Conservation (phyloP, 2,797 vertebrate species). For the Caiman crocodilus region DNA sequence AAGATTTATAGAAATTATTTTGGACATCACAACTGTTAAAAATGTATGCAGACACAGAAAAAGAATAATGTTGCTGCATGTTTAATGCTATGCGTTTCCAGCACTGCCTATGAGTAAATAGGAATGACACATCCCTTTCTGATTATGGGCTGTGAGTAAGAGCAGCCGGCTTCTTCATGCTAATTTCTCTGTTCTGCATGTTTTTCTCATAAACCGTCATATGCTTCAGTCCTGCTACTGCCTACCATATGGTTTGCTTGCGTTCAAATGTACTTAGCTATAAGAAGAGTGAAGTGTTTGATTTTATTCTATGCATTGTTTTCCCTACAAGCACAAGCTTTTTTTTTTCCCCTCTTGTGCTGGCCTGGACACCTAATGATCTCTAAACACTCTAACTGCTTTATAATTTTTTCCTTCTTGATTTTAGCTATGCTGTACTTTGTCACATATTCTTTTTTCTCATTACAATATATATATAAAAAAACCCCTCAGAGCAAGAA, state of each 20-base stretch:
- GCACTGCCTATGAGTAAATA: conserved; percentile 67
- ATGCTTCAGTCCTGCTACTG: conserved; percentile 20
- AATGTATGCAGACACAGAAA: conserved; percentile 60
- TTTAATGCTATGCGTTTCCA: conserved; percentile 68
- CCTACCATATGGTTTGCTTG: conserved; percentile 34
- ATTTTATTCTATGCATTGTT: neutral
- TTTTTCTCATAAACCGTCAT: conserved; percentile 48
- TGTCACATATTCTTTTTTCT: neutral
- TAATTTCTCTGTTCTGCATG: conserved; percentile 51
- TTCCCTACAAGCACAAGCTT: neutral
- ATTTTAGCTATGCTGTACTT: conserved; percentile 14
- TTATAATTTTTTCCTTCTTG: neutral
- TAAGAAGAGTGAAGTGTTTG: neutral
- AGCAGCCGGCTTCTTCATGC: conserved; percentile 37
- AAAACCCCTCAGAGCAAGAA: conserved; percentile 38
- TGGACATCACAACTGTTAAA: conserved; percentile 66
- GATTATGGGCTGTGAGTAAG: conserved; percentile 50
- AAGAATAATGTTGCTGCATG: conserved; percentile 66
- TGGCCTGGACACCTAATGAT: neutral
- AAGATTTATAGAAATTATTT: conserved; percentile 69
- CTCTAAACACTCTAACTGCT: neutral
- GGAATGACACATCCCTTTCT: conserved; percentile 48
- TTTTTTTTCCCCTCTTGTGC: conserved; percentile 9
- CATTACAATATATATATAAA: neutral
- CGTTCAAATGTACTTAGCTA: conserved; percentile 22